phyloP scores from a whole-genome alignment of 2,888 invertebrate species.

The Drymonia ruficornis region DNA sequence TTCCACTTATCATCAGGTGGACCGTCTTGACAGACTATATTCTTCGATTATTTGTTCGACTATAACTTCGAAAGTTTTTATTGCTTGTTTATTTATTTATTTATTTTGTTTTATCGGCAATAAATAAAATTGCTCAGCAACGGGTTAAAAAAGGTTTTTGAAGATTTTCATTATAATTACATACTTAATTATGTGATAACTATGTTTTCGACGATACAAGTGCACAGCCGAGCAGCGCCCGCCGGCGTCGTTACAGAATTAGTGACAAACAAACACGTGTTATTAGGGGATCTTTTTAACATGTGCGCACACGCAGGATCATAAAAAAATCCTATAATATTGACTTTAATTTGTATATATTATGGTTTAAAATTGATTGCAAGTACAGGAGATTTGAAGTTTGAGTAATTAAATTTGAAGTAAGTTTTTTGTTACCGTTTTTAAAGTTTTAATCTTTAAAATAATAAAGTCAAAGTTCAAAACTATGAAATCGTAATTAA shows the following conservation, averaged over 20 bases:
- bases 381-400: background rate
- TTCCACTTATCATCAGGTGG: too few relatives aligned
- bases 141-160: too few relatives aligned
- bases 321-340: slow-evolving; percentile 9
- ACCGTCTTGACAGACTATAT: too few relatives aligned
- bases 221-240: slow-evolving; percentile 33
- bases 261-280: slow-evolving; percentile 46
- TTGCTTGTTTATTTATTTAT: too few relatives aligned
- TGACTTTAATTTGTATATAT: rapidly evolving
- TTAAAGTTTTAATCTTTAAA: slow-evolving; percentile 7
- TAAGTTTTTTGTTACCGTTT: too few relatives aligned
- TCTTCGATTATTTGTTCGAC: too few relatives aligned
- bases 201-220: slow-evolving; percentile 22
- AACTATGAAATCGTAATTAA: slow-evolving; percentile 3
- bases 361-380: slow-evolving; percentile 1
- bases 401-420: background rate
- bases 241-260: slow-evolving; percentile 39
- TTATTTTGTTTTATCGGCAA: too few relatives aligned
- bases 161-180: too few relatives aligned
- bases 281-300: slow-evolving; percentile 25
- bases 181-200: background rate
- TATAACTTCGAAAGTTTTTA: too few relatives aligned
- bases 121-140: too few relatives aligned
- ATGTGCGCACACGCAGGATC: slow-evolving; percentile 31
- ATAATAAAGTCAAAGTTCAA: rapidly evolving